Evolutionary conservation across 2,797 vertebrate genomes (phyloP).

Genomic region (Pempheris klunzingeri): DNA sequence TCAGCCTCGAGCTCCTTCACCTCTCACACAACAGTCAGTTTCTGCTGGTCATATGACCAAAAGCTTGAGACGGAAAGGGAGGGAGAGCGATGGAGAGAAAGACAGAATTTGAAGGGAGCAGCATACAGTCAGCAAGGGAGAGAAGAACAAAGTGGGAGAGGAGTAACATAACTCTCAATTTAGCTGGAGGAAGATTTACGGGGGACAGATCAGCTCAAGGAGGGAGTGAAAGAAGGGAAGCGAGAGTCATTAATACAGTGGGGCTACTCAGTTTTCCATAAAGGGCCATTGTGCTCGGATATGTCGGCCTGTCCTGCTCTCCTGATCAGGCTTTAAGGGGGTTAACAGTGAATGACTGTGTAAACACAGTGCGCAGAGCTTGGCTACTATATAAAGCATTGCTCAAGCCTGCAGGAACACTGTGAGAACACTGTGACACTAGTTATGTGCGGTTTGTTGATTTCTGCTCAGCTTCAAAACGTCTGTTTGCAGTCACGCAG

Average conservation of each 20-base stretch:
- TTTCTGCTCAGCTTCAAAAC: not conserved
- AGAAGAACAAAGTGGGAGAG: constrained; percentile 6
- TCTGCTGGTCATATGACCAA: constrained; percentile 68
- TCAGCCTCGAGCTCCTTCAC: constrained; percentile 41
- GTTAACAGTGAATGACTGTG: constrained; percentile 32
- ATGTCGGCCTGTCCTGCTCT: constrained; percentile 31
- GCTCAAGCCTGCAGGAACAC: constrained; percentile 29
- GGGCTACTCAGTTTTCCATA: constrained; percentile 46
- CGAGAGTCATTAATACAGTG: constrained; percentile 2
- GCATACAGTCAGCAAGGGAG: not conserved
- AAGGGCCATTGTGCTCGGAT: constrained; percentile 60
- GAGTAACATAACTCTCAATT: not conserved
- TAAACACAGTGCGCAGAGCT: constrained; percentile 25
- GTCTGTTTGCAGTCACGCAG: constrained; percentile 6
- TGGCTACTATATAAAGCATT: constrained; percentile 18
- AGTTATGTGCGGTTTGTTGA: constrained; percentile 17
- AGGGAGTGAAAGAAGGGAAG: not conserved
- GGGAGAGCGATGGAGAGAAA: not conserved
- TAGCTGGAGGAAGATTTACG: not conserved
- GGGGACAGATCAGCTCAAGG: not conserved
- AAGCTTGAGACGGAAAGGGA: constrained; percentile 26
- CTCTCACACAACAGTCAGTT: constrained; percentile 41
- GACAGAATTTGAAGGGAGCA: not conserved
- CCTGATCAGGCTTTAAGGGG: constrained; percentile 44
- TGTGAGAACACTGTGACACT: not conserved